Percentiles rank a stretch among this genome's conserved stretches.
phyloP scores from a whole-genome alignment of 2,113 vertebrate species.

The Ciconia stormi region DNA sequence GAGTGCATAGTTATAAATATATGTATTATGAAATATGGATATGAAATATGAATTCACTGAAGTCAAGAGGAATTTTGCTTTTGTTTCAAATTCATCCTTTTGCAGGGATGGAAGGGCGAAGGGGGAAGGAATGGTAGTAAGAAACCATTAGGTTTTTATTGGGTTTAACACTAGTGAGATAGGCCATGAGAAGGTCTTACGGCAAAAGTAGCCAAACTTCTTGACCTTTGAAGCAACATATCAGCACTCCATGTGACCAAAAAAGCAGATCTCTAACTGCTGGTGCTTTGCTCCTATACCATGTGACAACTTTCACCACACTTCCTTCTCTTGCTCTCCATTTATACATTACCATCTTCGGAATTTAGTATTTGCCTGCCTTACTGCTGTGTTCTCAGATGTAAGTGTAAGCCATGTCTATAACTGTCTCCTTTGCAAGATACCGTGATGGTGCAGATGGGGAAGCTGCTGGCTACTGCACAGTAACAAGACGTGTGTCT shows the following conservation, averaged over 20 bases:
- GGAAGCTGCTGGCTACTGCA: not conserved
- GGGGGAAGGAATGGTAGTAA: not conserved
- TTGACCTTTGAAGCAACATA: not conserved
- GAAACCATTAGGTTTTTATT: not conserved
- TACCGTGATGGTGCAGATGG: not conserved
- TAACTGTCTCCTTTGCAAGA: not conserved
- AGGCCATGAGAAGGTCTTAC: not conserved
- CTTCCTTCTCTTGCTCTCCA: not conserved
- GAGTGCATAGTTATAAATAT: not conserved
- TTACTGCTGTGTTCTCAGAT: not conserved
- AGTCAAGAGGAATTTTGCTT: not conserved
- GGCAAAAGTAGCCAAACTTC: not conserved
- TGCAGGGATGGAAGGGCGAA: not conserved
- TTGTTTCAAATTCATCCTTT: not conserved
- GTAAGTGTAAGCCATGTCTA: not conserved
- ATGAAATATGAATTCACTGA: not conserved
- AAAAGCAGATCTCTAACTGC: not conserved
- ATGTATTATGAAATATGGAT: not conserved
- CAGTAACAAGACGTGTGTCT: not conserved
- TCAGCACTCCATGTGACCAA: not conserved
- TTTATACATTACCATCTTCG: not conserved
- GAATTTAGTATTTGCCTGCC: not conserved
- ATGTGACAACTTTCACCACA: not conserved
- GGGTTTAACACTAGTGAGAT: not conserved
- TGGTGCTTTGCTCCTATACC: not conserved